Evolutionary conservation across 2,888 invertebrate species (phyloP).

Genomic region (Hoplodrina ambigua): DNA sequence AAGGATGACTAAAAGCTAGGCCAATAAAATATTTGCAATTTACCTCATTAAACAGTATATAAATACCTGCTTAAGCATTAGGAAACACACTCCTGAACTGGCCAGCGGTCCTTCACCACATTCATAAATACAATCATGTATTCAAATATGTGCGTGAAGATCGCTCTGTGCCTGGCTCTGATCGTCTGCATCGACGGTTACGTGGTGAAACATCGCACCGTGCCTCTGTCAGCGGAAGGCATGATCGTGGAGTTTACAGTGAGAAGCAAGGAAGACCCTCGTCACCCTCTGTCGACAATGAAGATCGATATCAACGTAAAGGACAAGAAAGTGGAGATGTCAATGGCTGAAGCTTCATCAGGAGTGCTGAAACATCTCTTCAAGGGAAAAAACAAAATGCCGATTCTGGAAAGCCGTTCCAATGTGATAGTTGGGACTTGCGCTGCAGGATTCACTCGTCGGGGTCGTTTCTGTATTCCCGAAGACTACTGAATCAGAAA

Average conservation of each 20-base stretch:
- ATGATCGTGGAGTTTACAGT: conserved; percentile 61
- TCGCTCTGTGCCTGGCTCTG: conserved; percentile 56
- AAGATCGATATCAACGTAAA: conserved; percentile 51
- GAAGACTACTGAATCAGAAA: conserved; percentile 44
- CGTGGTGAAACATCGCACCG: conserved; percentile 46
- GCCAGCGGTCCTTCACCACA: conserved; percentile 43
- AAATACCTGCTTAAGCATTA: conserved; percentile 7
- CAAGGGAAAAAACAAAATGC: conserved; percentile 10
- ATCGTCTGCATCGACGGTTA: conserved; percentile 56
- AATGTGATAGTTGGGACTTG: conserved; percentile 61
- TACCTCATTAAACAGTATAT: conserved; percentile 46
- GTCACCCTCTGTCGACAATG: conserved; percentile 43
- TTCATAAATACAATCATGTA: conserved; percentile 55
- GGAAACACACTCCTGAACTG: conserved; percentile 27
- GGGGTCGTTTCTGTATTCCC: conserved; percentile 68
- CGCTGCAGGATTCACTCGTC: conserved; percentile 61
- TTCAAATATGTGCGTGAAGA: conserved; percentile 56
- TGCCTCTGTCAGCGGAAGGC: conserved; percentile 59
- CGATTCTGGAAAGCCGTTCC: conserved; percentile 53
- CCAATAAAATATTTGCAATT: conserved; percentile 1
- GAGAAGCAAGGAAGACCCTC: conserved; percentile 41
- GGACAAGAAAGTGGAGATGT: conserved; percentile 41
- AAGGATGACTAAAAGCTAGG: conserved; percentile 12
- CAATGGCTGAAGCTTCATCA: conserved; percentile 35
- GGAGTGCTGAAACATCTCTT: conserved; percentile 21